These are phyloP conservation scores for Rana temporaria DNA, from an alignment of 2,113 vertebrate species.

Conservation along the genomic window DNA sequence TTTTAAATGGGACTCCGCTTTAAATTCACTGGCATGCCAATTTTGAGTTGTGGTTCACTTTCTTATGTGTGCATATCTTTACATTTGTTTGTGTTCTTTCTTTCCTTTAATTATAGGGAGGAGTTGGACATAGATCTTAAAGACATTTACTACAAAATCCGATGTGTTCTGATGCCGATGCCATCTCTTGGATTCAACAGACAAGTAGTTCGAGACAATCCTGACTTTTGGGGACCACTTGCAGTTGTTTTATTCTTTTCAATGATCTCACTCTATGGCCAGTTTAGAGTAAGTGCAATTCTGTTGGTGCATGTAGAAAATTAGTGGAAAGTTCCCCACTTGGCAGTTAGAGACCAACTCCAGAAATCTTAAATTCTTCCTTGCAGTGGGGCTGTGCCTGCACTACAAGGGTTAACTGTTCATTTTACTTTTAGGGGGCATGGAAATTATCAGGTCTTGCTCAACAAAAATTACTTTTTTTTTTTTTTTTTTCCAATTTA, in stretches of 20 bases:
- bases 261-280: slow-evolving; percentile 98
- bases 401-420: too few species aligned
- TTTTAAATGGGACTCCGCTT: too few species aligned
- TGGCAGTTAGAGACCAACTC: too few species aligned
- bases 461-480: too few species aligned
- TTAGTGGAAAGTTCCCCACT: too few species aligned
- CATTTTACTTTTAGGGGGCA: too few species aligned
- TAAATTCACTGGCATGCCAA: background rate
- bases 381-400: too few species aligned
- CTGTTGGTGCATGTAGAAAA: too few species aligned
- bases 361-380: too few species aligned
- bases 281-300: slow-evolving; percentile 87
- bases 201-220: slow-evolving; percentile 97
- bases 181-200: slow-evolving; percentile 96
- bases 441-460: too few species aligned
- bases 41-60: background rate
- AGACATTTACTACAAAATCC: slow-evolving; percentile 99
- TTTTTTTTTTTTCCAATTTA: too few species aligned
- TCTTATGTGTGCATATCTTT: background rate
- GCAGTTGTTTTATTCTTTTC: slow-evolving; percentile 97
- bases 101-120: slow-evolving; percentile 75
- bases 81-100: background rate
- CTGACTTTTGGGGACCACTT: slow-evolving; percentile 97
- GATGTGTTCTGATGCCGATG: slow-evolving; percentile 98
- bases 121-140: slow-evolving; percentile 97